phyloP scores from a whole-genome alignment of 2,113 vertebrate species.

The Etheostoma cragini region DNA sequence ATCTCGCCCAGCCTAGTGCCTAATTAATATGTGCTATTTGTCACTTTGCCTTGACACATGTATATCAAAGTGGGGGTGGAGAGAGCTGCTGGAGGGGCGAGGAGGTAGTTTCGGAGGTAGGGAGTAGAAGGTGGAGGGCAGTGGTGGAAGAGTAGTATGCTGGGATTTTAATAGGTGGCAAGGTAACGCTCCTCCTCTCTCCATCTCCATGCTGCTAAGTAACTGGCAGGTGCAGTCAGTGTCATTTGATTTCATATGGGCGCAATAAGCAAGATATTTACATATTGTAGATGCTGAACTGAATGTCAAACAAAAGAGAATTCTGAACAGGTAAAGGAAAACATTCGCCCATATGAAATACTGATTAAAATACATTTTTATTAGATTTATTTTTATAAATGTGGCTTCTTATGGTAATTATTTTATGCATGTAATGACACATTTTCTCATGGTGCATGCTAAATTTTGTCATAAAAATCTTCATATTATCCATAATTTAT shows the following conservation, averaged over 20 bases:
- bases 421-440: slow-evolving; percentile 9
- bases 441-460: slow-evolving; percentile 25
- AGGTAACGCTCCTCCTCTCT: slow-evolving; percentile 54
- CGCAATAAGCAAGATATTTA: background rate
- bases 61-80: slow-evolving; percentile 92
- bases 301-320: background rate
- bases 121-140: slow-evolving; percentile 64
- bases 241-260: slow-evolving; percentile 38
- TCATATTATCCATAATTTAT: slow-evolving; percentile 58
- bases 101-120: slow-evolving; percentile 56
- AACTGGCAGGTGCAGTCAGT: slow-evolving; percentile 43
- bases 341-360: background rate
- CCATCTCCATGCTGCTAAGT: slow-evolving; percentile 18
- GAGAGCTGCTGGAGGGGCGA: slow-evolving; percentile 65
- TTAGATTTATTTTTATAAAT: background rate
- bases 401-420: slow-evolving; percentile 13
- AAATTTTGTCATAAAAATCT: slow-evolving; percentile 46
- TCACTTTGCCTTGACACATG: slow-evolving; percentile 99
- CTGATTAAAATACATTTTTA: slow-evolving; percentile 1
- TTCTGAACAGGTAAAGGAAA: background rate
- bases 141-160: slow-evolving; percentile 75
- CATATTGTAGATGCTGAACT: slow-evolving; percentile 6
- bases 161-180: slow-evolving; percentile 78
- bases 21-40: slow-evolving; percentile 99
- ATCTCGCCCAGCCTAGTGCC: slow-evolving; percentile 98